Evolutionary conservation across 2,113 vertebrate genomes (phyloP).

Genomic region (Psittacus erithacus): DNA sequence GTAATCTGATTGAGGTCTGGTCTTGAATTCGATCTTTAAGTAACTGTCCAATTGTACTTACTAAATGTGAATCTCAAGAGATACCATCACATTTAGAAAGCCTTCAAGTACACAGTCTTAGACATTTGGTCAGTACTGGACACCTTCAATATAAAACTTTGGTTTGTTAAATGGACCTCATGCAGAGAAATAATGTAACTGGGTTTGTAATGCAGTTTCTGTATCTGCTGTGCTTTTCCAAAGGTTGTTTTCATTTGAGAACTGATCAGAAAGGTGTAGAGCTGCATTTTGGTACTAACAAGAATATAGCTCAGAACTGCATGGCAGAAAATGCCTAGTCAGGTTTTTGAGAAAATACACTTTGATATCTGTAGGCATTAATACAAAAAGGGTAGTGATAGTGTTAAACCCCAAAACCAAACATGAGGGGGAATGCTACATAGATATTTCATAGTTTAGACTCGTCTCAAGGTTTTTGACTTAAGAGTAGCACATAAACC

Average conservation of each 20-base stretch:
- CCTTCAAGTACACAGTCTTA: background rate
- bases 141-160: background rate
- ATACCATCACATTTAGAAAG: background rate
- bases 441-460: background rate
- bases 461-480: background rate
- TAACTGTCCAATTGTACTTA: background rate
- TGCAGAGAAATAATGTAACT: background rate
- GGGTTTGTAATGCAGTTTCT: background rate
- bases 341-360: background rate
- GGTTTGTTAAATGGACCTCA: background rate
- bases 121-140: background rate
- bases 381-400: background rate
- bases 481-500: background rate
- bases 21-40: background rate
- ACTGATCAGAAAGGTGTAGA: background rate
- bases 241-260: background rate
- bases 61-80: background rate
- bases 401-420: background rate
- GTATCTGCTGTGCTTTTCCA: background rate
- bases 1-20: background rate
- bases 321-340: background rate
- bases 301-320: background rate
- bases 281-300: background rate
- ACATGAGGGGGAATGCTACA: rapidly evolving
- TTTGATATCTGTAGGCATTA: background rate